phyloP scores from a whole-genome alignment of 2,888 invertebrate genomes.

The Nemotelus nigrinus region DNA sequence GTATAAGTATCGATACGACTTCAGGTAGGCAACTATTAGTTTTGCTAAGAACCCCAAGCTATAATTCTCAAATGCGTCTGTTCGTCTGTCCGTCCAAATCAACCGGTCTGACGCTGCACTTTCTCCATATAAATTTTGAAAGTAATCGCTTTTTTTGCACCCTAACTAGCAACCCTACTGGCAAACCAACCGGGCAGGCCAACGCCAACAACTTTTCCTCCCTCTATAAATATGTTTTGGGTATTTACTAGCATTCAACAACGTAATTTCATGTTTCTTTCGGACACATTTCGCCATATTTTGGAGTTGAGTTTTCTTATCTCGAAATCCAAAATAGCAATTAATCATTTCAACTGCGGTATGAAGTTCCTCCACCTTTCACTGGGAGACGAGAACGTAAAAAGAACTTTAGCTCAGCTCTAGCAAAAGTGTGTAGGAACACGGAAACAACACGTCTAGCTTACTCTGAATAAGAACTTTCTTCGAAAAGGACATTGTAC shows the following conservation, averaged over 20 bases:
- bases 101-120: background rate
- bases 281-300: background rate
- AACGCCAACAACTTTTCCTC: too few relatives aligned
- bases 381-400: background rate
- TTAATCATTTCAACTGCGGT: conserved; percentile 37
- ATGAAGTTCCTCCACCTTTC: background rate
- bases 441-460: too few relatives aligned
- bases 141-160: background rate
- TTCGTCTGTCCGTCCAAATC: background rate
- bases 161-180: background rate
- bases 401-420: conserved; percentile 27
- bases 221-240: background rate
- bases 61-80: background rate
- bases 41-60: background rate
- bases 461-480: too few relatives aligned
- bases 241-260: conserved; percentile 14
- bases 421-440: background rate
- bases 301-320: conserved; percentile 14
- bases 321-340: conserved; percentile 34
- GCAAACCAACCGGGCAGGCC: too few relatives aligned
- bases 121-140: background rate
- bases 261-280: background rate
- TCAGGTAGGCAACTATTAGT: conserved; percentile 13
- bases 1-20: conserved; percentile 9
- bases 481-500: too few relatives aligned